Evolutionary conservation across 2,797 vertebrate genomes (phyloP).

Genomic region (Crotalus adamanteus): DNA sequence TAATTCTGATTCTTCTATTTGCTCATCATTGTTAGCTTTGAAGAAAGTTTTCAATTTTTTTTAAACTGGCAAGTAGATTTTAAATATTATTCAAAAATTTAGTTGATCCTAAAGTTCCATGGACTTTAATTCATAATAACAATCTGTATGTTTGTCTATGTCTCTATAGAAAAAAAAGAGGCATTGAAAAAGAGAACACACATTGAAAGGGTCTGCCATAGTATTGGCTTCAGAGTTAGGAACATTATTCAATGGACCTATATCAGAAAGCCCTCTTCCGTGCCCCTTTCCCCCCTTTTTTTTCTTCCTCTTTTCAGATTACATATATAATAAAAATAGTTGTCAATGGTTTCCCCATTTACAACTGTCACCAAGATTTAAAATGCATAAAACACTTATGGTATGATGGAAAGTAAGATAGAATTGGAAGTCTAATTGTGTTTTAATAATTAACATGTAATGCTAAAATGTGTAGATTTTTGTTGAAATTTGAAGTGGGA

Average conservation of each 20-base stretch:
- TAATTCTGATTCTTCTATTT: background rate
- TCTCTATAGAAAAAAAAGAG: background rate
- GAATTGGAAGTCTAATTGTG: background rate
- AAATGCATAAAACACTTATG: background rate
- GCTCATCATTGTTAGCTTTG: slow-evolving; percentile 14
- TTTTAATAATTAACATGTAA: background rate
- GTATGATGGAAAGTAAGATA: background rate
- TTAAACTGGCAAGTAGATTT: slow-evolving; percentile 17
- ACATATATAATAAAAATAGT: background rate
- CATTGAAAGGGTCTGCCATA: background rate
- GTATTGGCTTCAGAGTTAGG: background rate
- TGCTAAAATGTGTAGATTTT: background rate
- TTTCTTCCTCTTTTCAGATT: background rate
- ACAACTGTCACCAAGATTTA: background rate
- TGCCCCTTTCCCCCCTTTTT: background rate
- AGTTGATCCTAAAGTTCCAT: background rate
- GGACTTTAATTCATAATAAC: background rate
- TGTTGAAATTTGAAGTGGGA: background rate
- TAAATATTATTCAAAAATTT: background rate
- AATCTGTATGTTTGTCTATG: fast-evolving
- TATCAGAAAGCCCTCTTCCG: background rate
- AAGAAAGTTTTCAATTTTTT: slow-evolving; percentile 21
- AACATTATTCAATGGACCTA: background rate
- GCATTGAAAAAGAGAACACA: background rate
- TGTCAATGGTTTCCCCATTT: background rate